Conservation (phyloP, 2,888 invertebrate species). For the Gymnoscelis rufifasciata region DNA sequence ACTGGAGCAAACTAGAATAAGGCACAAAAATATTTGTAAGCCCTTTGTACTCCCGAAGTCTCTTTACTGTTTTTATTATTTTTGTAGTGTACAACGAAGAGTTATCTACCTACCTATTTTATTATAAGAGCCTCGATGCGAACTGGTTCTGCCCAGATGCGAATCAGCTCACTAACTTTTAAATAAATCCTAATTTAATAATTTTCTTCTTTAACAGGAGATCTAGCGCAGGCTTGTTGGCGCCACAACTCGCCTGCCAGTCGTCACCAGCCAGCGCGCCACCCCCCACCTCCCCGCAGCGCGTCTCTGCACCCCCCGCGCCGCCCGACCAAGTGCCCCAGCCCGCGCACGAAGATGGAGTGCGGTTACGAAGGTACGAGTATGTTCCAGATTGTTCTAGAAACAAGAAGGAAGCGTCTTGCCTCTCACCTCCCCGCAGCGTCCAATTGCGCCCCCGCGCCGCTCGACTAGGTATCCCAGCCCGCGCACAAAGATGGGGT, state of each 20-base stretch:
- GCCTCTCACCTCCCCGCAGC: neutral
- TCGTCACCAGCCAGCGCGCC: constrained; percentile 55
- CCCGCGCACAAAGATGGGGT: no score
- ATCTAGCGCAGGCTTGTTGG: constrained; percentile 67
- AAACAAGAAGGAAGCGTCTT: neutral
- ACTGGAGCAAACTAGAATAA: no score
- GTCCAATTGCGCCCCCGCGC: no score
- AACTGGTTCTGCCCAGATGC: no score
- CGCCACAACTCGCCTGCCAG: constrained; percentile 67
- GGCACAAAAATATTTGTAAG: no score
- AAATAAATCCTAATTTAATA: neutral
- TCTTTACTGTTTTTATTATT: no score
- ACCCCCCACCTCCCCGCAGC: constrained; percentile 64
- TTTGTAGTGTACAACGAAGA: no score
- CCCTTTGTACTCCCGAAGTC: no score
- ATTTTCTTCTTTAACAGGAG: constrained; percentile 59
- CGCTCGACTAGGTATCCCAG: no score
- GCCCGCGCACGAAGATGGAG: constrained; percentile 65
- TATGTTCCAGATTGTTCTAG: neutral
- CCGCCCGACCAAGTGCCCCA: constrained; percentile 60
- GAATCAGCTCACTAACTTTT: no score
- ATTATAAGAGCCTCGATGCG: no score
- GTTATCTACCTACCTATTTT: no score
- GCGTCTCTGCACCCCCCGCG: constrained; percentile 57
- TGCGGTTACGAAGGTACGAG: constrained; percentile 60